Evolutionary conservation across 2,797 vertebrate genomes (phyloP), one percentile per base, ranked within the genome.

Genomic region (Heliangelus exortis): DNA sequence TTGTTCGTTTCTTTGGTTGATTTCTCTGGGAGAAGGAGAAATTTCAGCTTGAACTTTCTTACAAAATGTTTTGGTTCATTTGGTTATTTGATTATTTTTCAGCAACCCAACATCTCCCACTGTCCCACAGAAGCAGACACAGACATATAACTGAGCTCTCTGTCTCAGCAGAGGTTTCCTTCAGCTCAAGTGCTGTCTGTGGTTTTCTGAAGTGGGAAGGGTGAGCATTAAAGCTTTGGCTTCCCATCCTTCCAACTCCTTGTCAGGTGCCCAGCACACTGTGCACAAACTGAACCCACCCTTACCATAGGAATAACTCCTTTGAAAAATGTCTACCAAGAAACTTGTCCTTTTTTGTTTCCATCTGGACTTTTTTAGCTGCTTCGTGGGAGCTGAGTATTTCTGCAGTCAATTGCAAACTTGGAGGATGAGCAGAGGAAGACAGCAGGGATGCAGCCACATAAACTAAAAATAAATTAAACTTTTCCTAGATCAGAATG

Each of bases 71-170:
- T 41, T 6, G 6, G 39, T 41, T 41, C 15, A 39, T 14, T 41
- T 41, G 39, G 39, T 41, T 41, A 41, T 41, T 41, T 3, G 7
- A 8, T 15, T 75, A 17, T 8, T 87, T 93, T 91, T 75, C n/a
- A 88, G 53, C 51, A 68, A 31, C 31, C 11, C 3, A 1, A 12
- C 18, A 9, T 25, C 53, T 2, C 9, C 22, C 16, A 2, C 0
- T 17, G 33, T 57, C 86, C 55, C 13, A 59, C 59, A 74, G 84
- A 68, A 61, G 65, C n/a, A 54, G 72, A 14, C n/a, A n/a, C 53
- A 82, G 54, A 5, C 13, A 1, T 28, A 33, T 80, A 82, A 74
- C 0, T 18, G 39, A 79, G 55, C 29, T 72, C 61, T 68, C 76
- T 73, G 45, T 62, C 82, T 91, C 73, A 65, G 41, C 9, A 29